Percentiles rank a stretch among this genome's conserved stretches.
Evolutionary conservation across 37 sponge, comb jelly and placozoan genomes (phyloP).

Genomic region (Tethya wilhelma): DNA sequence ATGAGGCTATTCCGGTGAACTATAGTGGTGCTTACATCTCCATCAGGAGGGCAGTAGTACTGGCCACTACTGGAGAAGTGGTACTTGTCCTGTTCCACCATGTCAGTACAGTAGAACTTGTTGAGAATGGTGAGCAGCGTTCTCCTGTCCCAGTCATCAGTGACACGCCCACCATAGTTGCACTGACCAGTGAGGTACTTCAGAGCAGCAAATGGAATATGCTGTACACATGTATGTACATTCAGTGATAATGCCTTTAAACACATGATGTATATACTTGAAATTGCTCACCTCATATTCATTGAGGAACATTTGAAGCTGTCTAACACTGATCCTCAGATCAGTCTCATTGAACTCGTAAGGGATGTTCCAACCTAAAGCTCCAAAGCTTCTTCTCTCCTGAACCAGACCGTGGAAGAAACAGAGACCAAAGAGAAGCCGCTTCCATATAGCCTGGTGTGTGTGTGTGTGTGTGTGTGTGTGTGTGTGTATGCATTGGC

Average conservation of each 20-base stretch:
- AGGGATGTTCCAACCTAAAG: conserved; percentile 99
- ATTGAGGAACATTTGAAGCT: conserved; percentile 98
- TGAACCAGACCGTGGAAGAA: conserved; percentile 99
- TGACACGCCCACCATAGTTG: conserved; percentile 99
- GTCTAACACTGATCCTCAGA: conserved; percentile 95
- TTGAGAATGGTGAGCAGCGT: conserved; percentile 92
- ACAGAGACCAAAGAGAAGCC: conserved; percentile 95
- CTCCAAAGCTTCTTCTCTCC: conserved; percentile 96
- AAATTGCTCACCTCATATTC: conserved; percentile 87
- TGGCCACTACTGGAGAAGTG: conserved; percentile 89
- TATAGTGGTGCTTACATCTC: conserved; percentile 76
- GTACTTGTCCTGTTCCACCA: conserved; percentile 74
- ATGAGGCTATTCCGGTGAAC: background rate
- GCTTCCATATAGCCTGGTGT: conserved; percentile 90
- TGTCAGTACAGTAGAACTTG: conserved; percentile 91
- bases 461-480: too few relatives aligned
- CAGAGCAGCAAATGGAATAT: conserved; percentile 94
- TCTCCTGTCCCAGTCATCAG: conserved; percentile 97
- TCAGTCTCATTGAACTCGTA: conserved; percentile 99
- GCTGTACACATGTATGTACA: conserved; percentile 50
- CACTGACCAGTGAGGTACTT: conserved; percentile 98
- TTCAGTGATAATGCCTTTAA: background rate
- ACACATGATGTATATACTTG: background rate
- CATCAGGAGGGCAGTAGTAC: conserved; percentile 89
- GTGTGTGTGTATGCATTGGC: background rate